These are phyloP conservation scores for Pelobates cultripes DNA, from an alignment of 2,797 vertebrate genomes.

Conservation along the genomic window DNA sequence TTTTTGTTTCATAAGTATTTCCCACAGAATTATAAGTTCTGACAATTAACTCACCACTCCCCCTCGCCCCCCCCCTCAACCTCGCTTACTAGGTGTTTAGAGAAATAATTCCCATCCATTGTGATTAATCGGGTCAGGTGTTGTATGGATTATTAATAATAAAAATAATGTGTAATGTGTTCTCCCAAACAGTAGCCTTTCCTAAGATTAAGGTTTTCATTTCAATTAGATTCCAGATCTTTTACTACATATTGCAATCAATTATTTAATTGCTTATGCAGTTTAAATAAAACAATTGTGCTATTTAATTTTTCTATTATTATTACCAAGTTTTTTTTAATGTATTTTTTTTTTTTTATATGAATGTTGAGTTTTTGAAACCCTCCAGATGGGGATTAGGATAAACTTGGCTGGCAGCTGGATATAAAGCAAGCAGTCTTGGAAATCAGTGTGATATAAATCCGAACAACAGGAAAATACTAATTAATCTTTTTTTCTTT, in stretches of 20 bases:
- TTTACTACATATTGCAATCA: conserved; percentile 38
- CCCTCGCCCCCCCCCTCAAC: too few relatives aligned
- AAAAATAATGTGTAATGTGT: not conserved
- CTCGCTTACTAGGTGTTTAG: too few relatives aligned
- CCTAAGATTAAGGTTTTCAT: not conserved
- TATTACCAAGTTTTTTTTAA: not conserved
- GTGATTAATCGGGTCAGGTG: too few relatives aligned
- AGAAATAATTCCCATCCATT: too few relatives aligned
- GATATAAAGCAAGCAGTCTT: conserved; percentile 48
- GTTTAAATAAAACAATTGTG: conserved; percentile 13
- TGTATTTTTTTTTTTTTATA: conserved; percentile 23
- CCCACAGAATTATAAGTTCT: too few relatives aligned
- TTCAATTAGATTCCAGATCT: conserved; percentile 22
- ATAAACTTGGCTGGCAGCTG: conserved; percentile 48
- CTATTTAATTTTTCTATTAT: not conserved
- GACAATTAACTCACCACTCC: too few relatives aligned
- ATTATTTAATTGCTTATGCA: conserved; percentile 31
- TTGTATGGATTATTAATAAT: too few relatives aligned
- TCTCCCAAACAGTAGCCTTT: not conserved
- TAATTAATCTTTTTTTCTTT: conserved; percentile 52
- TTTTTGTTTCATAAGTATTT: too few relatives aligned
- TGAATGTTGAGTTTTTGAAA: conserved; percentile 14
- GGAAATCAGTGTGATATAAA: conserved; percentile 54
- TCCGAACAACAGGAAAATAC: conserved; percentile 50
- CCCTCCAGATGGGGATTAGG: conserved; percentile 55